Conservation (phyloP, 2,888 invertebrate genomes). For the Erpobdella octoculata region DNA sequence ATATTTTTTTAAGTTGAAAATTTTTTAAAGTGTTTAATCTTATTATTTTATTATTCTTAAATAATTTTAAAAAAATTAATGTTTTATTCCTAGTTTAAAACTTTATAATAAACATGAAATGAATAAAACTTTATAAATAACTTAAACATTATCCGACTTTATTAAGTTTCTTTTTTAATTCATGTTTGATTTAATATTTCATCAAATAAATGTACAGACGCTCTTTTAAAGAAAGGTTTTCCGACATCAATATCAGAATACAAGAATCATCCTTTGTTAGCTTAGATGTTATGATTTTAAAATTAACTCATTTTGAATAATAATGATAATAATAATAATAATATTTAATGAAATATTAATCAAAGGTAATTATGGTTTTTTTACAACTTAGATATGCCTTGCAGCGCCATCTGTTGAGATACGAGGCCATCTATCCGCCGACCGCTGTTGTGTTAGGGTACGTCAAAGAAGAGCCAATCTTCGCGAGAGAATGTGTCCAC, state of each 20-base stretch:
- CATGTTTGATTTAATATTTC: neutral
- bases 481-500: slow-evolving; percentile 78
- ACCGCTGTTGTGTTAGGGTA: slow-evolving; percentile 75
- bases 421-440: slow-evolving; percentile 86
- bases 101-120: too few relatives aligned
- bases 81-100: neutral
- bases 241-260: slow-evolving; percentile 78
- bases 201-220: slow-evolving; percentile 35
- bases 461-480: slow-evolving; percentile 77
- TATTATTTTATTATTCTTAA: neutral
- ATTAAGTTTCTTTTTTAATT: slow-evolving; percentile 2
- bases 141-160: too few relatives aligned
- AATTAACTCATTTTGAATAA: too few relatives aligned
- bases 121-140: too few relatives aligned
- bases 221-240: slow-evolving; percentile 70
- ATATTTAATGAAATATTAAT: neutral
- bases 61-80: neutral
- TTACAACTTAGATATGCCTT: slow-evolving; percentile 69
- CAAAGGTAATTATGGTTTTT: neutral
- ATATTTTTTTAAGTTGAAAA: neutral
- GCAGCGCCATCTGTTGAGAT: slow-evolving; percentile 82
- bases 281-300: too few relatives aligned
- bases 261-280: slow-evolving; percentile 83
- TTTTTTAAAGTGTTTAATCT: neutral
- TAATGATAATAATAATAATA: too few relatives aligned